Conservation (phyloP, 2,797 vertebrate genomes). For the Sitta carolinensis region DNA sequence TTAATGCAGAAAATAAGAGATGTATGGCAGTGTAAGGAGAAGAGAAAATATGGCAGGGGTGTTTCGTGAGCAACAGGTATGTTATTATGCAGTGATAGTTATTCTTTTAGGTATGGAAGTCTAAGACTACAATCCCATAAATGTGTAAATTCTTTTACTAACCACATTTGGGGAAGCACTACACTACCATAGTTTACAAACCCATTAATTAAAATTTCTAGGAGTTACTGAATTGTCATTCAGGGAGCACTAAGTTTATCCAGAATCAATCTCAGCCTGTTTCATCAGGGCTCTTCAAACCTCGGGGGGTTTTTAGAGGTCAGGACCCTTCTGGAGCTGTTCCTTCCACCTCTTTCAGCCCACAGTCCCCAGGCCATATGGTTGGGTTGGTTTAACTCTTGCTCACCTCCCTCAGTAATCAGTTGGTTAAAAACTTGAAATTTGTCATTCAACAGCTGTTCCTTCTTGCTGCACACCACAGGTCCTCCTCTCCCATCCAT, state of each 20-base stretch:
- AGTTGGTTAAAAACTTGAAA: background rate
- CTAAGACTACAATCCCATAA: background rate
- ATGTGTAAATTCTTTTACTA: background rate
- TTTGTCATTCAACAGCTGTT: background rate
- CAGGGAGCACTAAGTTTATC: background rate
- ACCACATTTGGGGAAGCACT: background rate
- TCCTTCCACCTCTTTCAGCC: background rate
- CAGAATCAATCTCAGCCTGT: background rate
- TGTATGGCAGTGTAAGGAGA: background rate
- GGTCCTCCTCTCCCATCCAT: background rate
- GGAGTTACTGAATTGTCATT: background rate
- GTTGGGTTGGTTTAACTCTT: background rate
- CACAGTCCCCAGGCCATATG: background rate
- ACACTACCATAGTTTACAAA: background rate
- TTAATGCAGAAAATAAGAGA: background rate
- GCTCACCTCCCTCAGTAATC: background rate
- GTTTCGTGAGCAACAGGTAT: background rate
- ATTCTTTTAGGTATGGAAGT: background rate
- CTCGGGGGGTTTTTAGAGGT: background rate
- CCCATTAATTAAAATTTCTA: background rate
- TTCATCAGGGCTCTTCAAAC: background rate
- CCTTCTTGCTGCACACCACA: background rate
- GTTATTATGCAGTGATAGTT: background rate
- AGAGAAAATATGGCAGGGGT: background rate
- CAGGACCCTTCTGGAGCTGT: background rate